A percentile compares a stretch with the other conserved stretches of the same genome.
phyloP scores from a whole-genome alignment of 2,888 invertebrate genomes.

The Ischnus inquisitorius region DNA sequence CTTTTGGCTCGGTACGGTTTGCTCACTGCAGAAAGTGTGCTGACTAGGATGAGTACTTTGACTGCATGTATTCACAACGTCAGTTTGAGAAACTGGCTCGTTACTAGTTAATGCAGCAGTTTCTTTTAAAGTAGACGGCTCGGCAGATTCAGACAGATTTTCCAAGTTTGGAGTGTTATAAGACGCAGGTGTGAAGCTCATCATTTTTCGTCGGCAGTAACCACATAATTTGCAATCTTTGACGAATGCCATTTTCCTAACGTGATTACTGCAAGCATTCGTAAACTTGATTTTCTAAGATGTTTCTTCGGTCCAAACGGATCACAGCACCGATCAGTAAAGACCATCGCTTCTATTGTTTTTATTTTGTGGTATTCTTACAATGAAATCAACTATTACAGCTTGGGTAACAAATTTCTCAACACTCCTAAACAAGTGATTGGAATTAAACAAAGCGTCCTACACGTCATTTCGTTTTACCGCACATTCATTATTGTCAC shows the following conservation, averaged over 20 bases:
- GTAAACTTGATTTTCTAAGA: conserved; percentile 14
- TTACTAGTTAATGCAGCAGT: conserved; percentile 2
- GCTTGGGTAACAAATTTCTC: no score
- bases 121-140: background rate
- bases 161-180: background rate
- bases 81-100: background rate
- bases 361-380: no score
- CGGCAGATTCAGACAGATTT: background rate
- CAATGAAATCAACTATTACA: no score
- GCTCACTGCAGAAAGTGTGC: background rate
- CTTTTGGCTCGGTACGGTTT: conserved; percentile 8
- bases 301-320: conserved; percentile 13
- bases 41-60: conserved; percentile 17
- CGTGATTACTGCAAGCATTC: conserved; percentile 8
- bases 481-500: no score
- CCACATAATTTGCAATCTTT: conserved; percentile 30
- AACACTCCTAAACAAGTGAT: no score
- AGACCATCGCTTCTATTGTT: conserved; percentile 12
- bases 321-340: background rate
- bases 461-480: no score
- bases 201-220: conserved; percentile 3
- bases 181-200: background rate
- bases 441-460: no score
- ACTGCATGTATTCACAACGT: conserved; percentile 5
- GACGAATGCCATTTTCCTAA: conserved; percentile 10